Evolutionary conservation across 2,888 invertebrate species (phyloP).

Genomic region (Orchesella flavescens): DNA sequence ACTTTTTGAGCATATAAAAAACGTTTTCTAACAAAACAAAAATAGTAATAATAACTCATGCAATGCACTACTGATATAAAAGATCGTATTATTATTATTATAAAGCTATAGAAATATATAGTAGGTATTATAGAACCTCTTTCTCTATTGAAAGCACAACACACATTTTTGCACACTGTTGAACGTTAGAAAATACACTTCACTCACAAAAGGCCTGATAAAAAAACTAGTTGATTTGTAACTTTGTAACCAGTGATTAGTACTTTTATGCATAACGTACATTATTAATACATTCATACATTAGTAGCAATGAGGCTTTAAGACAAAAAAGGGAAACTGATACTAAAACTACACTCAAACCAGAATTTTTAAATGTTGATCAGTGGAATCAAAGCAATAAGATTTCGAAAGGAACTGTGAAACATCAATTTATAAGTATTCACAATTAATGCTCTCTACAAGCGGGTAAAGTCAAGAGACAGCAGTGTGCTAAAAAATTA

Average conservation of each 20-base stretch:
- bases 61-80: no score
- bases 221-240: constrained; percentile 31
- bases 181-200: constrained; percentile 2
- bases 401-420: background rate
- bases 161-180: constrained; percentile 21
- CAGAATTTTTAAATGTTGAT: background rate
- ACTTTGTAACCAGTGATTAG: background rate
- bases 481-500: no score
- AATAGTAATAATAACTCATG: no score
- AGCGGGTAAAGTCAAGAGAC: background rate
- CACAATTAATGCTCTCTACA: background rate
- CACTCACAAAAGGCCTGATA: constrained; percentile 56
- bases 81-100: no score
- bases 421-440: background rate
- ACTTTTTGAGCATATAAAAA: no score
- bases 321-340: background rate
- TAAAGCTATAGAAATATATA: no score
- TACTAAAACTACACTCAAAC: no score
- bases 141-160: background rate
- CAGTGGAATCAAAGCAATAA: constrained; percentile 30
- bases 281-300: background rate
- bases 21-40: no score
- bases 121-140: no score
- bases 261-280: background rate
- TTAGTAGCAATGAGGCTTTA: background rate